Percentiles rank a stretch among this genome's conserved stretches.
Conservation (phyloP, 2,888 invertebrate genomes). For the Gari tellinella region DNA sequence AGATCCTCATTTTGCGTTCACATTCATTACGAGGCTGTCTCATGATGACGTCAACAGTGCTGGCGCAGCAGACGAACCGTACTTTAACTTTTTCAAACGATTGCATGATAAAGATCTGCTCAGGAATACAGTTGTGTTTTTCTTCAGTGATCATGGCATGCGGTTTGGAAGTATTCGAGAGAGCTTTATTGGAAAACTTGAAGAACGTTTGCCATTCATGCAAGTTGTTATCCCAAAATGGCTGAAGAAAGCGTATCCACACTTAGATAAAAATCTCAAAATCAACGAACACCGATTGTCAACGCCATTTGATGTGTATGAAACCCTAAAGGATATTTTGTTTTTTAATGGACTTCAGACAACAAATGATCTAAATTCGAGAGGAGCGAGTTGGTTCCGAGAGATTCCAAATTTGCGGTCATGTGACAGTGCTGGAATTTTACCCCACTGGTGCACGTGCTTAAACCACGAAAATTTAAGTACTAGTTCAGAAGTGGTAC, state of each 20-base stretch:
- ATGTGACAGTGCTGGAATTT: slow-evolving; percentile 91
- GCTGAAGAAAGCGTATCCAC: slow-evolving; percentile 88
- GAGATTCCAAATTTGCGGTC: slow-evolving; percentile 90
- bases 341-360: slow-evolving; percentile 51
- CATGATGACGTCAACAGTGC: slow-evolving; percentile 94
- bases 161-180: slow-evolving; percentile 93
- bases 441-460: slow-evolving; percentile 95
- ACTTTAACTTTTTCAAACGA: slow-evolving; percentile 87
- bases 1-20: slow-evolving; percentile 91
- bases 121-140: slow-evolving; percentile 73
- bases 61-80: slow-evolving; percentile 89
- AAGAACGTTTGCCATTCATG: slow-evolving; percentile 93
- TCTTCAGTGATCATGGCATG: slow-evolving; percentile 94
- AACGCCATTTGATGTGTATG: slow-evolving; percentile 93
- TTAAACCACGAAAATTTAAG: slow-evolving; percentile 88
- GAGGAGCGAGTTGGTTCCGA: slow-evolving; percentile 89
- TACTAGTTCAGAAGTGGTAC: slow-evolving; percentile 86
- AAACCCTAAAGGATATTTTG: slow-evolving; percentile 89
- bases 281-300: slow-evolving; percentile 89
- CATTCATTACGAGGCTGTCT: slow-evolving; percentile 93
- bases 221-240: slow-evolving; percentile 90
- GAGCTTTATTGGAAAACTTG: slow-evolving; percentile 91
- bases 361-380: slow-evolving; percentile 14
- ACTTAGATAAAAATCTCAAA: slow-evolving; percentile 88
- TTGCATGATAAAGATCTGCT: slow-evolving; percentile 76